Evolutionary conservation across 1,140 invertebrate species (phyloP), one percentile per base, ranked within the genome.

Genomic region (Dinoponera quadriceps): DNA sequence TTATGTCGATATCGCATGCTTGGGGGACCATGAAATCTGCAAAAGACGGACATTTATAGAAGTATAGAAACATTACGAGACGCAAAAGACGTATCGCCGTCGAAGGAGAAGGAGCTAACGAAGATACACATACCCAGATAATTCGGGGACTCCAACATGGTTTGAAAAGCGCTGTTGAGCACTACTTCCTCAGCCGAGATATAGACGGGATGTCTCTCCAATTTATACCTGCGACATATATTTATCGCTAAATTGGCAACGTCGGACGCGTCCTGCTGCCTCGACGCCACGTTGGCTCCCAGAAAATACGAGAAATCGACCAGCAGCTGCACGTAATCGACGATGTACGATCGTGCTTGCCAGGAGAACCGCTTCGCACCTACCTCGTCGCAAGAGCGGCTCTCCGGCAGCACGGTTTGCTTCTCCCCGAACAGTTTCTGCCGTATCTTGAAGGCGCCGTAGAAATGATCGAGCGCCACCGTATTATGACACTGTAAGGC

Each of bases 381-480:
- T 9, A 49, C 73, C 22, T 77, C 38, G 0, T 73, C 38, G 5
- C 22, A 13, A 3, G 59, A 38, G 13, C 29, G 22, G 29, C 72
- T 74, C n/a, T 75, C 49, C 11, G 75, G 82, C 84, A 89, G 25
- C 74, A 86, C 13, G 51, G 84, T 16, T 77, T 89, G 20, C 11
- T 91, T 82, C 25, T 75, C 87, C 22, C 85, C 55, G 0, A 89
- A 83, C 14, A 92, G 54, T 48, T 69, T 83, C 11, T 66, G 78
- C 18, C 89, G 89, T 27, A 94, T 91, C 5, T 89, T 77, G 9
- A 90, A 89, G 3, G 93, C 93, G 1, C 93, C 92, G 11, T 88
- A 59, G 55, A 93, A 94, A 48, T 93, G 90, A 49, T 93, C 82
- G 2, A 92, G 38, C 0, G 93, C 92, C 11, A 85, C 59, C 1